These are phyloP conservation scores for Machimus atricapillus DNA, from an alignment of 2,888 invertebrate genomes.

Conservation along the genomic window DNA sequence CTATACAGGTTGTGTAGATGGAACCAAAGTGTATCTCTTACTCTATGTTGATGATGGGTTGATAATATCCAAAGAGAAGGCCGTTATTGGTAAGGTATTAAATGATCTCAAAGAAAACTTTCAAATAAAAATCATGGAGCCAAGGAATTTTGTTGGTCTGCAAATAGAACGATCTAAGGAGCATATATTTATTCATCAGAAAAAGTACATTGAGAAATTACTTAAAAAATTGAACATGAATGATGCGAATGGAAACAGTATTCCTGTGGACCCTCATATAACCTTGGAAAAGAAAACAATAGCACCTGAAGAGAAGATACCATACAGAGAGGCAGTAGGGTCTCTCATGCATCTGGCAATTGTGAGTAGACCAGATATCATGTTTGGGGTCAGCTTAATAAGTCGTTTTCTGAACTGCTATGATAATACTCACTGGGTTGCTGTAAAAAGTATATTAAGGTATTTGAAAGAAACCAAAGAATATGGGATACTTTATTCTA, in stretches of 20 bases:
- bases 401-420: constrained; percentile 31
- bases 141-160: constrained; percentile 52
- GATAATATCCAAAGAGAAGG: constrained; percentile 5
- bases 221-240: constrained; percentile 38
- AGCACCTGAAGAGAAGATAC: background rate
- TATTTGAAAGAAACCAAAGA: constrained; percentile 39
- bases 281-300: background rate
- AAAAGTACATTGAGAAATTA: constrained; percentile 32
- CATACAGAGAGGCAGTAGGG: constrained; percentile 43
- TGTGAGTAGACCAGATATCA: constrained; percentile 41
- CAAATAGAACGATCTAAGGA: constrained; percentile 36
- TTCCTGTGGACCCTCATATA: constrained; percentile 40
- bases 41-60: constrained; percentile 50
- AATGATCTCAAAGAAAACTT: constrained; percentile 34
- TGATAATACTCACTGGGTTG: background rate
- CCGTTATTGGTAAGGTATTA: background rate
- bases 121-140: constrained; percentile 51
- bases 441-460: constrained; percentile 36
- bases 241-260: constrained; percentile 17
- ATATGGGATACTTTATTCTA: constrained; percentile 19
- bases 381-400: constrained; percentile 34
- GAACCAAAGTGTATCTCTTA: constrained; percentile 42
- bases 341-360: constrained; percentile 42
- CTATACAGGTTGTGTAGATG: constrained; percentile 40
- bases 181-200: constrained; percentile 38